Percentiles rank a stretch among this genome's conserved stretches.
phyloP scores from a whole-genome alignment of 2,113 vertebrate species.

The Poecilia latipinna region DNA sequence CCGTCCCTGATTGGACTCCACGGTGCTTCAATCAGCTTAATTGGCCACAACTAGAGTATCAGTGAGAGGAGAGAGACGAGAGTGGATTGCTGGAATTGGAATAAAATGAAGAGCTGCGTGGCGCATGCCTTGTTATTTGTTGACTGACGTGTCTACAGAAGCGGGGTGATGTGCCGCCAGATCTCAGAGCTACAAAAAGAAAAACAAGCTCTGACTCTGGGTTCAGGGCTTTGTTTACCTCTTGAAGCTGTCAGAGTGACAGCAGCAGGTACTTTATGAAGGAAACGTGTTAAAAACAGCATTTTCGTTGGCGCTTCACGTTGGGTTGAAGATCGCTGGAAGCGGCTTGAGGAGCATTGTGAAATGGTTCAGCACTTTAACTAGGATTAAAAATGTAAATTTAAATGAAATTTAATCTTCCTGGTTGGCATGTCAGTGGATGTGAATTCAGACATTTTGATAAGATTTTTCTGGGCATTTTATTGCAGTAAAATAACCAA shows the following conservation, averaged over 20 bases:
- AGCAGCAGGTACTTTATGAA: background rate
- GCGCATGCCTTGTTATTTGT: constrained; percentile 39
- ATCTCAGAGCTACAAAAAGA: constrained; percentile 3
- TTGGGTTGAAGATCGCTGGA: no score
- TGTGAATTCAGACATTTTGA: no score
- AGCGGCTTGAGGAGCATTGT: no score
- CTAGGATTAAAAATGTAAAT: no score
- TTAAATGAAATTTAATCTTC: no score
- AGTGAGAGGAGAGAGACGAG: constrained; percentile 40
- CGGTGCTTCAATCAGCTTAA: constrained; percentile 59
- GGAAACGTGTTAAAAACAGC: constrained; percentile 10
- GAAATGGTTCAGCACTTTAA: no score
- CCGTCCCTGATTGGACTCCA: constrained; percentile 60
- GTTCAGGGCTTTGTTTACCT: constrained; percentile 1
- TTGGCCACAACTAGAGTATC: constrained; percentile 53
- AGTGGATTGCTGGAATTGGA: constrained; percentile 22
- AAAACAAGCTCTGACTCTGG: constrained; percentile 10
- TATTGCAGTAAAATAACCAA: no score
- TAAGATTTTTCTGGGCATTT: no score
- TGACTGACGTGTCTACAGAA: constrained; percentile 50
- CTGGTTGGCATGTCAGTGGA: no score
- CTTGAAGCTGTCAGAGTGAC: background rate
- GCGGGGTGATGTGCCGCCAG: background rate
- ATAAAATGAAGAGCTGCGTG: constrained; percentile 14
- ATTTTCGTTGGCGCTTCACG: no score